Percentiles rank a stretch among this genome's conserved stretches.
Conservation (phyloP, 2,888 invertebrate species). For the Sphecodes monilicornis region DNA sequence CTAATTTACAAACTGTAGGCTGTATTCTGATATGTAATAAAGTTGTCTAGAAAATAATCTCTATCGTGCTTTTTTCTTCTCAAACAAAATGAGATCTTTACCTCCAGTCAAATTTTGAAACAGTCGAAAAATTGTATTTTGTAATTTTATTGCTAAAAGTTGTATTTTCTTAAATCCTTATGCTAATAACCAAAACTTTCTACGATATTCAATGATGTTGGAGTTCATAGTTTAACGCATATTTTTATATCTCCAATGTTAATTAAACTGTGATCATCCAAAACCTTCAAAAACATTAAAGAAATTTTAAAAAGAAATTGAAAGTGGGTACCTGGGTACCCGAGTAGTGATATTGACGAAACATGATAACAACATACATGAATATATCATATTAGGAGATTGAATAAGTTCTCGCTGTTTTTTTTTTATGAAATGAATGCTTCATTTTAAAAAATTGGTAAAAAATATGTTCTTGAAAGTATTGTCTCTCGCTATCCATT, state of each 20-base stretch:
- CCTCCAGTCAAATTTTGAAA: not conserved
- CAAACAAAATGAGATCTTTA: not conserved
- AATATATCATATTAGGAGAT: too few species aligned
- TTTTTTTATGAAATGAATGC: too few species aligned
- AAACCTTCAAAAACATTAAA: not conserved
- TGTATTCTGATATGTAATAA: slow-evolving; percentile 83
- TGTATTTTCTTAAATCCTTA: not conserved
- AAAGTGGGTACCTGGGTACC: not conserved
- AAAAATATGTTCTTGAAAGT: too few species aligned
- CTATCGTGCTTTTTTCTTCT: too few species aligned
- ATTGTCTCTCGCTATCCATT: too few species aligned
- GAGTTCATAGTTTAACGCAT: not conserved
- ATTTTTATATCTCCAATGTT: not conserved
- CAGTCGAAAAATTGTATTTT: not conserved
- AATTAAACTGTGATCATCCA: not conserved
- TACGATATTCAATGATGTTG: not conserved
- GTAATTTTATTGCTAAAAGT: not conserved
- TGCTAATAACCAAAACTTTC: not conserved
- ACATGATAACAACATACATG: not conserved
- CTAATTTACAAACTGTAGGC: slow-evolving; percentile 82
- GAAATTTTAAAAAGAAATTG: not conserved
- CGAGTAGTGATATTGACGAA: too few species aligned
- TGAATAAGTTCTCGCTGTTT: too few species aligned
- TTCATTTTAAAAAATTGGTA: too few species aligned
- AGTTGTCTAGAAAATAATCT: slow-evolving; percentile 80